These are phyloP conservation scores for Sesia bembeciformis DNA, from an alignment of 2,888 invertebrate species.

Conservation along the genomic window DNA sequence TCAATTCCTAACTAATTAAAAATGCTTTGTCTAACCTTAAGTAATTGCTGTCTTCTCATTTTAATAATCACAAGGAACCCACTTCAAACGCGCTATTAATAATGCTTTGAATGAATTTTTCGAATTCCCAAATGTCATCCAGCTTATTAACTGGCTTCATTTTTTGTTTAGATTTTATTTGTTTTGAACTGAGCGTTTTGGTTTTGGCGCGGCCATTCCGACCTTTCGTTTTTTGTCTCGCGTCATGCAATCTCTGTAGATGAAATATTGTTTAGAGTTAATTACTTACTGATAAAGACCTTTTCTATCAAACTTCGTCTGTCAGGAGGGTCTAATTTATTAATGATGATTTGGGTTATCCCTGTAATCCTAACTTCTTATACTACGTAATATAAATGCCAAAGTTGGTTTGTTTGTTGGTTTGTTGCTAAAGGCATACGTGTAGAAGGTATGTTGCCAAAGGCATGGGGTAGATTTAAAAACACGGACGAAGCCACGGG, in stretches of 20 bases:
- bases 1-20: constrained; percentile 5
- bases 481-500: no score
- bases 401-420: no score
- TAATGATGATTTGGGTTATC: no score
- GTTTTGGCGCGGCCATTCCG: constrained; percentile 71
- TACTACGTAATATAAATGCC: no score
- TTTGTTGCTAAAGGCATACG: no score
- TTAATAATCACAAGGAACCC: constrained; percentile 49
- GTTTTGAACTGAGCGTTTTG: constrained; percentile 64
- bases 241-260: constrained; percentile 57
- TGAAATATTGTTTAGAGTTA: constrained; percentile 72
- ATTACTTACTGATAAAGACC: constrained; percentile 56
- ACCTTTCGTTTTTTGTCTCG: constrained; percentile 65
- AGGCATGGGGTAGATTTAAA: no score
- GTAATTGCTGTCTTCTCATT: constrained; percentile 38
- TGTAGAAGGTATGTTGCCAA: no score
- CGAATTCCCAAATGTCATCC: constrained; percentile 73
- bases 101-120: constrained; percentile 67
- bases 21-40: constrained; percentile 7
- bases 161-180: constrained; percentile 68
- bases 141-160: constrained; percentile 71
- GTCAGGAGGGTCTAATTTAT: no score
- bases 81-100: constrained; percentile 65
- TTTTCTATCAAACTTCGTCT: constrained; percentile 37
- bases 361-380: no score